These are phyloP conservation scores for Sciaenops ocellatus DNA, from an alignment of 2,797 vertebrate species.

Conservation along the genomic window DNA sequence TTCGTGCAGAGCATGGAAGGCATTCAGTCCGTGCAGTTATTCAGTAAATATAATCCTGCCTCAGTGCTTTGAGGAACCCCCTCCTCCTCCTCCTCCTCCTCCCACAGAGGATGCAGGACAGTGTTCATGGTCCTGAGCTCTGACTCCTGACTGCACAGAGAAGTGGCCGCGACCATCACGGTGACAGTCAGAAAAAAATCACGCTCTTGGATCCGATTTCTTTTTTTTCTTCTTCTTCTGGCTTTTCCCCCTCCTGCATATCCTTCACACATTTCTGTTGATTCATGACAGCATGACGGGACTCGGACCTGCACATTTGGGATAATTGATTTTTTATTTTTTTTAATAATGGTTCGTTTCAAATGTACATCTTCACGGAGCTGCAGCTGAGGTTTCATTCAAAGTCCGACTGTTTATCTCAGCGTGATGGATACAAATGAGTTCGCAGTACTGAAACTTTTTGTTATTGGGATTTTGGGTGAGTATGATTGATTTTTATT, in stretches of 20 bases:
- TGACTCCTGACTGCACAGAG: constrained; percentile 50
- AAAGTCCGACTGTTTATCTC: constrained; percentile 49
- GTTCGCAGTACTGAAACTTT: constrained; percentile 78
- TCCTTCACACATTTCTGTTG: neutral
- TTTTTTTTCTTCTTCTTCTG: neutral
- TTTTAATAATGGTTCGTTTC: constrained; percentile 69
- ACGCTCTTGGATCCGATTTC: constrained; percentile 17
- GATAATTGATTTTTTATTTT: constrained; percentile 36
- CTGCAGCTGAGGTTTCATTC: constrained; percentile 73
- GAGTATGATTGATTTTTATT: constrained; percentile 48
- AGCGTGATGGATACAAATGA: constrained; percentile 82
- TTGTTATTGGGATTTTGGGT: constrained; percentile 78
- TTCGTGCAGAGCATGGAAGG: too few relatives aligned
- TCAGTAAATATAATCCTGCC: constrained; percentile 2
- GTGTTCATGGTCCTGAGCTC: constrained; percentile 48
- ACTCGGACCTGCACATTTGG: constrained; percentile 28
- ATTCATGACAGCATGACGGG: constrained; percentile 36
- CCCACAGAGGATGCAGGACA: constrained; percentile 67
- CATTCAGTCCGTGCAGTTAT: neutral
- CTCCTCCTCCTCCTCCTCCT: constrained; percentile 16
- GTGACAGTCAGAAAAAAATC: constrained; percentile 18
- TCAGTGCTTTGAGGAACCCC: neutral
- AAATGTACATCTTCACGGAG: constrained; percentile 62
- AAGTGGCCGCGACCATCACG: constrained; percentile 35
- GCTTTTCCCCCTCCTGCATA: neutral